A percentile compares a stretch with the other conserved stretches of the same genome.
Conservation (phyloP, 2,888 invertebrate genomes). For the Sturmia bella region DNA sequence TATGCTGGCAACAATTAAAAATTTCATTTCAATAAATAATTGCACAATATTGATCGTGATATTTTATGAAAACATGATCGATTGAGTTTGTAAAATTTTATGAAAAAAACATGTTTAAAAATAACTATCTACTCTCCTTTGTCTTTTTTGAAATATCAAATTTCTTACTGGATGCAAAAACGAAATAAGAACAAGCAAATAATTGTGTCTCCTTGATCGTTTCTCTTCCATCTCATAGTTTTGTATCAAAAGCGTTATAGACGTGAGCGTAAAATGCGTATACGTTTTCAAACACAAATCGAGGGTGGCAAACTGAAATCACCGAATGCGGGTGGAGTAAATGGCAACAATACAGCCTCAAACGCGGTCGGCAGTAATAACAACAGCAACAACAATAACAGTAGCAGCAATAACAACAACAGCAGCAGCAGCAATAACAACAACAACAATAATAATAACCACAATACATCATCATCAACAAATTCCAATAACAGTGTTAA, state of each 20-base stretch:
- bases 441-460: conserved; percentile 47
- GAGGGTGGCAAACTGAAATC: conserved; percentile 89
- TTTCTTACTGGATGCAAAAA: conserved; percentile 63
- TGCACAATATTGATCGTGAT: conserved; percentile 24
- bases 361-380: conserved; percentile 62
- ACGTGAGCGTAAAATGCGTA: conserved; percentile 91
- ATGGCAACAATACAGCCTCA: conserved; percentile 71
- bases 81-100: conserved; percentile 43
- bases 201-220: conserved; percentile 50
- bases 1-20: conserved; percentile 37
- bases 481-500: conserved; percentile 59
- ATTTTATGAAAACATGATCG: conserved; percentile 65
- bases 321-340: conserved; percentile 71
- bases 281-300: conserved; percentile 92
- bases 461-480: conserved; percentile 53
- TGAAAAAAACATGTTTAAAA: conserved; percentile 26
- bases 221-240: conserved; percentile 84
- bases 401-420: conserved; percentile 65
- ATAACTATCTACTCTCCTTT: conserved; percentile 28
- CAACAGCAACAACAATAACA: conserved; percentile 63
- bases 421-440: conserved; percentile 22
- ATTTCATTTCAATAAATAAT: background rate
- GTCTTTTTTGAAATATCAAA: conserved; percentile 67
- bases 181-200: conserved; percentile 28
- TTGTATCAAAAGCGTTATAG: conserved; percentile 94